Percentiles rank a stretch among this genome's conserved stretches.
Evolutionary conservation across 2,797 vertebrate genomes (phyloP).

Genomic region (Tangara arthus): DNA sequence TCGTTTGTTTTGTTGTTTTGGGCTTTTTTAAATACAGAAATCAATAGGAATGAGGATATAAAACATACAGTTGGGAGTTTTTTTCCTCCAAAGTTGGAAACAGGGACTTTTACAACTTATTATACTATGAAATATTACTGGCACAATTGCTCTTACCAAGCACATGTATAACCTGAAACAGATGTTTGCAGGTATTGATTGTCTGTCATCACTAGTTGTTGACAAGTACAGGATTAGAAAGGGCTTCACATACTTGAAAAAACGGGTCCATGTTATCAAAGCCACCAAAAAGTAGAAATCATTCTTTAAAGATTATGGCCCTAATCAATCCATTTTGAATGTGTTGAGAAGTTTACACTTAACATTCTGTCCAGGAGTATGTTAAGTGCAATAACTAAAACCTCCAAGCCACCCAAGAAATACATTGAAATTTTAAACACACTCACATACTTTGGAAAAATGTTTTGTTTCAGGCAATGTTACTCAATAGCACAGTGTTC

Average conservation of each 20-base stretch:
- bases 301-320: neutral
- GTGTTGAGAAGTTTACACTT: neutral
- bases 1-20: neutral
- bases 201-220: neutral
- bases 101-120: neutral
- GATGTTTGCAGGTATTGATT: neutral
- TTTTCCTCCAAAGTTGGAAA: neutral
- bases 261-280: neutral
- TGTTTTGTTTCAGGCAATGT: neutral
- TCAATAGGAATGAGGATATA: neutral
- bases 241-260: neutral
- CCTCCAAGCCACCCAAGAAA: neutral
- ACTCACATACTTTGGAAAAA: neutral
- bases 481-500: neutral
- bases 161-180: neutral
- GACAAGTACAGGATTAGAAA: neutral
- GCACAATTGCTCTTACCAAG: neutral
- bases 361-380: neutral
- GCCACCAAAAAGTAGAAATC: neutral
- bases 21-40: neutral
- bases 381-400: neutral
- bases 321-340: neutral
- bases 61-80: neutral
- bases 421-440: neutral
- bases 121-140: neutral